phyloP scores from a whole-genome alignment of 2,888 invertebrate species.

The Parochlus steinenii region DNA sequence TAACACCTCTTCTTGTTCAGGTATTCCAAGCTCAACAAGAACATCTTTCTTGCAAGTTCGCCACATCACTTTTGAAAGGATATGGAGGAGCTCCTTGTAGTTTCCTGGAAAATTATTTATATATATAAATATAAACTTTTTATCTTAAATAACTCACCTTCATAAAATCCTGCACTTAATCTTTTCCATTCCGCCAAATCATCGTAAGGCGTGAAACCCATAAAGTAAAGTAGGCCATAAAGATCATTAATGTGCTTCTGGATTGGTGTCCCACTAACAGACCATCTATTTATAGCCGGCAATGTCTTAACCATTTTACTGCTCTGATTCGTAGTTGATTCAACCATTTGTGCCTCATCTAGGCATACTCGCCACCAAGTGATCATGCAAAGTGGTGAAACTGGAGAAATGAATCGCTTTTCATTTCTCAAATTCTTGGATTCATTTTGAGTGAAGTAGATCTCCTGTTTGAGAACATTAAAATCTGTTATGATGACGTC shows the following conservation, averaged over 20 bases:
- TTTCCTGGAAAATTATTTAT: too few species aligned
- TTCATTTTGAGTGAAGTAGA: slow-evolving; percentile 37
- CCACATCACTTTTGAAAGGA: slow-evolving; percentile 45
- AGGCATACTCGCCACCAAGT: slow-evolving; percentile 63
- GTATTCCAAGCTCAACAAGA: slow-evolving; percentile 46
- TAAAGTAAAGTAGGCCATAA: slow-evolving; percentile 25
- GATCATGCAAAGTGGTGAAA: slow-evolving; percentile 48
- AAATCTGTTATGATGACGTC: slow-evolving; percentile 63
- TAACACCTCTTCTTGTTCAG: slow-evolving; percentile 38
- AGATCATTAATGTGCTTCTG: slow-evolving; percentile 39
- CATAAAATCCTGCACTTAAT: slow-evolving; percentile 19
- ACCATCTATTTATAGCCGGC: slow-evolving; percentile 48
- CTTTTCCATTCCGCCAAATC: slow-evolving; percentile 20
- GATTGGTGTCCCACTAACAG: slow-evolving; percentile 57
- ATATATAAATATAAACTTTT: too few species aligned
- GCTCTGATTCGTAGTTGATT: slow-evolving; percentile 33
- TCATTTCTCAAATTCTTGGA: slow-evolving; percentile 32
- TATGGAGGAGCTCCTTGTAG: slow-evolving; percentile 30
- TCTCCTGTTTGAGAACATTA: slow-evolving; percentile 40
- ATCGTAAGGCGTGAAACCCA: slow-evolving; percentile 25
- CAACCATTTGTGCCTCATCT: slow-evolving; percentile 71
- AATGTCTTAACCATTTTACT: slow-evolving; percentile 38
- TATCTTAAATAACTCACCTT: too few species aligned
- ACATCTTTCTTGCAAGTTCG: slow-evolving; percentile 51
- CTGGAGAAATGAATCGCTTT: slow-evolving; percentile 43